Base-by-base conservation (phyloP, 2,888 invertebrate genomes). In the Eustalomyia histrio region DNA sequence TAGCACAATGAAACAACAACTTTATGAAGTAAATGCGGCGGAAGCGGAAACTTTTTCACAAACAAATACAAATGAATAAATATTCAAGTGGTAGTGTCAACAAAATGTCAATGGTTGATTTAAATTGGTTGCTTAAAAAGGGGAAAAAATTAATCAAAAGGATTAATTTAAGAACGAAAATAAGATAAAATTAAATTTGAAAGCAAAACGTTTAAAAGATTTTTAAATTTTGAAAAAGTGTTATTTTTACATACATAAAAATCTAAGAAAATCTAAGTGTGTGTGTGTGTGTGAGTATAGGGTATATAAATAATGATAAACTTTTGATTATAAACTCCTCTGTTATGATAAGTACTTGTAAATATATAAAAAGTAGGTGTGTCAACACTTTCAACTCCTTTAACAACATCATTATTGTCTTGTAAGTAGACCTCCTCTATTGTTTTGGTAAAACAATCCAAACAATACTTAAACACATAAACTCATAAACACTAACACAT, bases 51-150 rank as follows among this genome's bases (percentile, higher is more conserved):
- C 35, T 61, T 60, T 57, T 60, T 71, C 50, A 61, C 10, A 55
- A 55, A 67, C n/a, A 47, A 47, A 47, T 47, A 61, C 39, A 60
- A 71, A 71, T 24, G 39, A 60, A 61, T 39, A 17, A 61, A 65
- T 6, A 50, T 35, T 72, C 53, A 72, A 72, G 72, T 72, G 53
- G 58, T 53, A 53, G 53, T 61, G 71, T 61, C 71, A 72, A 72
- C 61, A 72, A 63, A 61, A 72, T 72, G 71, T 72, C 71, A 72
- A 72, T 72, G 72, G 33, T 43, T 71, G 53, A 61, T 71, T 43
- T 43, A 72, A 61, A 29, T 63, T 53, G 63, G 50, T 72, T 24
- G 43, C 9, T 72, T 61, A 8, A 35, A 72, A 72, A 24, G 14
- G 17, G 39, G 7, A 43, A 63, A 53, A 33, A 12, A 10, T 60